Evolutionary conservation across 2,888 invertebrate species (phyloP).

Genomic region (Toxonevra muliebris): DNA sequence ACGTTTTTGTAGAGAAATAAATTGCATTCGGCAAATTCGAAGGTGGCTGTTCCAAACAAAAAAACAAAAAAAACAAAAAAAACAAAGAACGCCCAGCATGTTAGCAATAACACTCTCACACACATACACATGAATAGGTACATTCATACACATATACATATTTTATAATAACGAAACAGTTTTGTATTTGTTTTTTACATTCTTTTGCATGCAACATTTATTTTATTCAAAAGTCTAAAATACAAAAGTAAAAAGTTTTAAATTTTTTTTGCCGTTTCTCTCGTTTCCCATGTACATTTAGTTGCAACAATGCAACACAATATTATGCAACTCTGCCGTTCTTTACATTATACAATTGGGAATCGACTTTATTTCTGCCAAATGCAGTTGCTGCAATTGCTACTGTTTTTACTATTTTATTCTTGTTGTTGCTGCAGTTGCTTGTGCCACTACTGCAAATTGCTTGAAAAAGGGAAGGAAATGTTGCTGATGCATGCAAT

Average conservation of each 20-base stretch:
- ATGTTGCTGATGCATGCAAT: background rate
- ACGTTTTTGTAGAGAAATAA: constrained; percentile 36
- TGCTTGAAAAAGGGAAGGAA: background rate
- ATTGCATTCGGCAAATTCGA: constrained; percentile 41
- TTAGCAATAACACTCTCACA: constrained; percentile 14
- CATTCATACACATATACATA: too few relatives aligned
- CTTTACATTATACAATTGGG: too few relatives aligned
- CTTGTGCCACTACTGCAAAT: background rate
- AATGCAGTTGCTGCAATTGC: too few relatives aligned
- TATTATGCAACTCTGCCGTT: too few relatives aligned
- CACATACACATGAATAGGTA: background rate
- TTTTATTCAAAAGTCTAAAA: too few relatives aligned
- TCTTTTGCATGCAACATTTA: background rate
- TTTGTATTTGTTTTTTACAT: background rate
- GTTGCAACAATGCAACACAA: too few relatives aligned
- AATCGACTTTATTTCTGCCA: too few relatives aligned
- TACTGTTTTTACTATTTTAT: too few relatives aligned
- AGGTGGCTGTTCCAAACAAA: constrained; percentile 13
- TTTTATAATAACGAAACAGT: background rate
- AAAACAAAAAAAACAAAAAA: constrained; percentile 22
- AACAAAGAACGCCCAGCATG: constrained; percentile 29
- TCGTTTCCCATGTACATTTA: too few relatives aligned
- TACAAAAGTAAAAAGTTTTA: too few relatives aligned
- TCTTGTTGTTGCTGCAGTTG: too few relatives aligned
- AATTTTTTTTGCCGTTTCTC: too few relatives aligned